Evolutionary conservation across 2,888 invertebrate genomes (phyloP), one percentile per base, ranked within the genome.

Genomic region (Drosophila aldrichi): DNA sequence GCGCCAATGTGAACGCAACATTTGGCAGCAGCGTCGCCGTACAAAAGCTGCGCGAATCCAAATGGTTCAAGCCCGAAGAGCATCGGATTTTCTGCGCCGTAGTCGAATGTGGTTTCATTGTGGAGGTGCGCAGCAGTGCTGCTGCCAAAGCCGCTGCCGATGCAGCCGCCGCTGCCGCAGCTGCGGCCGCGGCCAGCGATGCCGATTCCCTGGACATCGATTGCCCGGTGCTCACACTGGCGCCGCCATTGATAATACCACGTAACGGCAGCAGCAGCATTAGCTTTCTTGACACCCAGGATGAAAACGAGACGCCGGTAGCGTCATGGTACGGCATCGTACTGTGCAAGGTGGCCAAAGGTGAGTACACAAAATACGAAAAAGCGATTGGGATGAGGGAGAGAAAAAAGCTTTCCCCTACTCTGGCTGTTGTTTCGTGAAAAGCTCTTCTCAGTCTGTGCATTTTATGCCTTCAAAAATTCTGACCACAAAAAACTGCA

Each of bases 51-150:
- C 94, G 96, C 75, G 96, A 96, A 91, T 95, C 95, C 74, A 96
- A 96, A 94, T 96, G 96, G 96, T 96, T 96, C 91, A 94, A 94
- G 80, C 95, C 95, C 80, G 95, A 95, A 84, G 96, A 96, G 93
- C 94, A 95, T 90, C 95, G 95, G 86, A 95, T 96, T 82, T 94
- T 96, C 80, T 95, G 95, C 92, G 95, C 96, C 62, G 96, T 96
- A 66, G 94, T 96, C 88, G 95, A 96, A 92, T 94, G 95, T 46
- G 96, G 96, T 63, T 96, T 96, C 92, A 95, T 96, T 81, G 94
- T 96, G 75, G 96, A 96, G 92, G 94, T 95, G 68, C 94, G 94
- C 76, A 90, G 83, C 78, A 89, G 78, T 61, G 94, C 94, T 55
- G 90, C 89, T 16, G 74, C 82, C 38, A 61, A 79, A 55, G 82